Conservation (phyloP, 2,888 invertebrate species). For the Monoplex corrugatus region DNA sequence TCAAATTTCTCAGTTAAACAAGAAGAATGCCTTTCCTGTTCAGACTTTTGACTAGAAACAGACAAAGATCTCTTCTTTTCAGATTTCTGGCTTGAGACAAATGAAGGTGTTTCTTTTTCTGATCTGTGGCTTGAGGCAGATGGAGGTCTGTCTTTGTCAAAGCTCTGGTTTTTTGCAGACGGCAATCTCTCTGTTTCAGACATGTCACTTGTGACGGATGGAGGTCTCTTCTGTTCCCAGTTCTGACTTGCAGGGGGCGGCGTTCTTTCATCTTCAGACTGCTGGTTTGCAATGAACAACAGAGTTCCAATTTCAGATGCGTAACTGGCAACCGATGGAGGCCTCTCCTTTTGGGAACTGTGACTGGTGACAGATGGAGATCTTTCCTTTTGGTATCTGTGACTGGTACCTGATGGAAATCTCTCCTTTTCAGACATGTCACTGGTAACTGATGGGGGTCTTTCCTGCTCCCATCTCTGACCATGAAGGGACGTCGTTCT, state of each 20-base stretch:
- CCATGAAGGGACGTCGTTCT: neutral
- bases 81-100: neutral
- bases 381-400: neutral
- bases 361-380: neutral
- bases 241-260: neutral
- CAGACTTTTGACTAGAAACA: neutral
- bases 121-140: neutral
- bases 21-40: neutral
- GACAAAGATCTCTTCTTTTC: neutral
- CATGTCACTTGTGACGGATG: neutral
- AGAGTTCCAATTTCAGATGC: neutral
- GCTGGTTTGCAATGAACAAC: neutral
- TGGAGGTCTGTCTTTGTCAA: too few species aligned
- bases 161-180: neutral
- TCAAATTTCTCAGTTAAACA: neutral
- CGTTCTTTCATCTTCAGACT: neutral
- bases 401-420: neutral
- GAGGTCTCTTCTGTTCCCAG: neutral
- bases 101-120: too few species aligned
- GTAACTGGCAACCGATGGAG: neutral
- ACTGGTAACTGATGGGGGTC: neutral
- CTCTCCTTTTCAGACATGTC: neutral
- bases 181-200: neutral
- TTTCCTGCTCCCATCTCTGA: neutral
- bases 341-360: neutral